These are phyloP conservation scores for Pinctada fucata DNA, from an alignment of 2,888 invertebrate species.

Conservation along the genomic window DNA sequence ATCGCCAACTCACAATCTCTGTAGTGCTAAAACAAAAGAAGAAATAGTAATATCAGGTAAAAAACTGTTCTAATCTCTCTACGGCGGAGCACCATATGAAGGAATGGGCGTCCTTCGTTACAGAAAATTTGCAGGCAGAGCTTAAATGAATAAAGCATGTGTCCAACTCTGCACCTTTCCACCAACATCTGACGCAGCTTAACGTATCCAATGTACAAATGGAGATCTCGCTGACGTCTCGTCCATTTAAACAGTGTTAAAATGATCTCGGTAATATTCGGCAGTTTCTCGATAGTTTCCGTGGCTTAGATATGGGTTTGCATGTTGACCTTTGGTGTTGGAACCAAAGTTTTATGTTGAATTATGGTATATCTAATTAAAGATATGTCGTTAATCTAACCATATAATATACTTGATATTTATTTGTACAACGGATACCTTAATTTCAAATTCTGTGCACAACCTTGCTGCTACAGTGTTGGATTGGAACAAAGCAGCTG, in stretches of 20 bases:
- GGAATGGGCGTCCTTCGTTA: constrained; percentile 4
- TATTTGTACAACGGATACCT: too few relatives aligned
- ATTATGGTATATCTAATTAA: too few relatives aligned
- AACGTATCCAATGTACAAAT: too few relatives aligned
- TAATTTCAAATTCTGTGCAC: constrained; percentile 43
- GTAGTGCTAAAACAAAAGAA: constrained; percentile 10
- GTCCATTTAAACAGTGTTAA: too few relatives aligned
- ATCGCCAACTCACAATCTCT: neutral
- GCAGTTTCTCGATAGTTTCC: too few relatives aligned
- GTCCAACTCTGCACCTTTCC: constrained; percentile 48
- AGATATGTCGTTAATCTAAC: too few relatives aligned
- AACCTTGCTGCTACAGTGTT: constrained; percentile 41
- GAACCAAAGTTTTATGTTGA: too few relatives aligned
- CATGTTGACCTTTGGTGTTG: too few relatives aligned
- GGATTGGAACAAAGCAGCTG: constrained; percentile 21
- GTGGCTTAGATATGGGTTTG: too few relatives aligned
- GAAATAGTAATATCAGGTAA: constrained; percentile 36
- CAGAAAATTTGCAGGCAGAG: constrained; percentile 34
- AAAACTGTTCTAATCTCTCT: constrained; percentile 23
- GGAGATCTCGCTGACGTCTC: too few relatives aligned
- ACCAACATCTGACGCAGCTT: constrained; percentile 50
- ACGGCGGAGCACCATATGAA: constrained; percentile 2
- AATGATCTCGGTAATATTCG: too few relatives aligned
- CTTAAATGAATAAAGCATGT: constrained; percentile 31
- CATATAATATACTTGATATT: too few relatives aligned